A percentile compares a stretch with the other conserved stretches of the same genome.
Conservation (phyloP, 1,140 invertebrate species). For the Medauroidea extradentata region DNA sequence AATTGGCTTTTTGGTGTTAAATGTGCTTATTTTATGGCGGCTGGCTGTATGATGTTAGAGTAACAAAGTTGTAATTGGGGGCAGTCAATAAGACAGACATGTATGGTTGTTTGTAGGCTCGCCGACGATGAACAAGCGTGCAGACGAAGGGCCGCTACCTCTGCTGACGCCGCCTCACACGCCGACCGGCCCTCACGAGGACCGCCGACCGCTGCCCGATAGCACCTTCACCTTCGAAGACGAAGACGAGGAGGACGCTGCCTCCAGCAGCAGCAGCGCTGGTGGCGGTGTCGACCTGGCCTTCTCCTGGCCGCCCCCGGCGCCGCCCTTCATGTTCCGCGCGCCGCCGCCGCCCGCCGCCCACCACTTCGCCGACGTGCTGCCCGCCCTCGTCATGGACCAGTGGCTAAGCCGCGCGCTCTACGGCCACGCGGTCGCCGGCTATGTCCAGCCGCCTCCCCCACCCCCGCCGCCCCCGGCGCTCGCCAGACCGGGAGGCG, state of each 20-base stretch:
- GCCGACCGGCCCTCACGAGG: conserved; percentile 21
- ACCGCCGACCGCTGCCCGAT: conserved; percentile 1
- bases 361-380: neutral
- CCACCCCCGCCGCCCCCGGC: neutral
- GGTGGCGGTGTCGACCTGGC: neutral
- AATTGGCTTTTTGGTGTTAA: no score
- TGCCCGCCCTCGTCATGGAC: conserved; percentile 18
- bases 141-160: conserved; percentile 17
- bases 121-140: conserved; percentile 8
- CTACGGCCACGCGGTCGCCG: conserved; percentile 5
- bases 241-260: conserved; percentile 14
- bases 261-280: neutral
- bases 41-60: no score
- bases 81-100: no score
- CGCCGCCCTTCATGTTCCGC: neutral
- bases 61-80: no score
- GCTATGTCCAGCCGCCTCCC: neutral
- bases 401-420: conserved; percentile 21
- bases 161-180: conserved; percentile 32
- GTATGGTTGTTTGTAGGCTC: conserved; percentile 15
- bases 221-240: conserved; percentile 22
- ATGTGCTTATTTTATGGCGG: no score
- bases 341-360: neutral
- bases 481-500: neutral
- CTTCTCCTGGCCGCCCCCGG: neutral